phyloP scores from a whole-genome alignment of 2,113 vertebrate genomes.

The Siniperca knerii region DNA sequence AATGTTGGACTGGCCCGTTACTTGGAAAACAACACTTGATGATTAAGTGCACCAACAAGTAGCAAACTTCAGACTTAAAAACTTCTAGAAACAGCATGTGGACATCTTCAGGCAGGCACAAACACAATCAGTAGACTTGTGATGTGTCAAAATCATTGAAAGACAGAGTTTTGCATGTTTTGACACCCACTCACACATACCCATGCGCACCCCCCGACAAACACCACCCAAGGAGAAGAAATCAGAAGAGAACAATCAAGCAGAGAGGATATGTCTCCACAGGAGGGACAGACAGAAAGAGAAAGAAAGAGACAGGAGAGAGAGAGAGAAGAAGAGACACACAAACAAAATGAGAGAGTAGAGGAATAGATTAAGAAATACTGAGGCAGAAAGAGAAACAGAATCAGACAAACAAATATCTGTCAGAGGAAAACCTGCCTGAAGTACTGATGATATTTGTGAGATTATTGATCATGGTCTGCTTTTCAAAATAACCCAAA shows the following conservation, averaged over 20 bases:
- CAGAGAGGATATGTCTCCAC: conserved; percentile 63
- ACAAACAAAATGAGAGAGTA: conserved; percentile 23
- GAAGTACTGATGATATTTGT: conserved; percentile 35
- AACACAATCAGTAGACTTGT: conserved; percentile 58
- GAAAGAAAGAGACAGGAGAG: conserved; percentile 29
- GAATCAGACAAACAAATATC: conserved; percentile 20
- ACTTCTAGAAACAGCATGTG: conserved; percentile 46
- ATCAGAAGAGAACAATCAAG: conserved; percentile 77
- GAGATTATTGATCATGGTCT: conserved; percentile 44
- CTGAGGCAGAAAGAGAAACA: conserved; percentile 17
- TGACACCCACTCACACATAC: conserved; percentile 49
- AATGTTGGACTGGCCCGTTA: not conserved
- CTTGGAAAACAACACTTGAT: conserved; percentile 23
- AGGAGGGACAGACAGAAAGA: conserved; percentile 58
- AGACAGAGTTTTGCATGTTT: conserved; percentile 62
- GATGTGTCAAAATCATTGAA: conserved; percentile 62
- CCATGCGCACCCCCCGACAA: conserved; percentile 49
- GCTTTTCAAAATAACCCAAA: conserved; percentile 26
- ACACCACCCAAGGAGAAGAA: conserved; percentile 69
- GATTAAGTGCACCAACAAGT: conserved; percentile 33
- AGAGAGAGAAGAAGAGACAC: conserved; percentile 16
- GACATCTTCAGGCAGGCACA: conserved; percentile 28
- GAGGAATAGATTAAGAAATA: conserved; percentile 46
- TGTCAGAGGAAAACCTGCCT: conserved; percentile 32
- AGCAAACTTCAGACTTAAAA: conserved; percentile 13